Conservation (phyloP, 2,888 invertebrate genomes). For the Petrophora chlorosata region DNA sequence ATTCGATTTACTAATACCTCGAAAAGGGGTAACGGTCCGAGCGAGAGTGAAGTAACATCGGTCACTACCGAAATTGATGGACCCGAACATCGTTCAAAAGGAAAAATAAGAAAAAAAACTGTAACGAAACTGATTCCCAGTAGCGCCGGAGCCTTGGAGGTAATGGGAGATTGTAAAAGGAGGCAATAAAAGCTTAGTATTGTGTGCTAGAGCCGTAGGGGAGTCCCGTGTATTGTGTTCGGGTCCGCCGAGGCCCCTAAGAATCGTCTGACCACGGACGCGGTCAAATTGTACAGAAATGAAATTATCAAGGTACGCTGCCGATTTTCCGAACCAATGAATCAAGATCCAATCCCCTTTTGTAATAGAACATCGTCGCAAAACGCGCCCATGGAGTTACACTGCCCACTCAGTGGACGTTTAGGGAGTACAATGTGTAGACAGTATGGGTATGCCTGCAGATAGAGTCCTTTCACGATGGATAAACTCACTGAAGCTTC, state of each 20-base stretch:
- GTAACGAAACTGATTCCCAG: slow-evolving; percentile 81
- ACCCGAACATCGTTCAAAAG: slow-evolving; percentile 70
- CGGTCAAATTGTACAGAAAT: slow-evolving; percentile 85
- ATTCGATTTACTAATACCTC: slow-evolving; percentile 44
- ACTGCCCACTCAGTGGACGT: slow-evolving; percentile 77
- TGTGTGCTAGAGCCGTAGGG: slow-evolving; percentile 80
- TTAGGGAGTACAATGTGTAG: slow-evolving; percentile 43
- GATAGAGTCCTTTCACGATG: too few relatives aligned
- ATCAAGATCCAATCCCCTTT: slow-evolving; percentile 84
- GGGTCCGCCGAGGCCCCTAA: slow-evolving; percentile 76
- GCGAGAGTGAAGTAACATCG: slow-evolving; percentile 48
- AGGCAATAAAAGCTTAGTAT: slow-evolving; percentile 84
- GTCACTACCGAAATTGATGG: slow-evolving; percentile 63
- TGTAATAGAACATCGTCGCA: slow-evolving; percentile 84
- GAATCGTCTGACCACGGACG: slow-evolving; percentile 81
- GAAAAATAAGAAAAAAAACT: slow-evolving; percentile 72
- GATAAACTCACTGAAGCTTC: too few relatives aligned
- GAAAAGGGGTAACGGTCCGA: slow-evolving; percentile 42
- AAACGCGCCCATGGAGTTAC: slow-evolving; percentile 77
- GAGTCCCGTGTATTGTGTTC: slow-evolving; percentile 77
- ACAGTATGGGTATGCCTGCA: slow-evolving; percentile 10
- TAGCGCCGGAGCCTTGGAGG: slow-evolving; percentile 73
- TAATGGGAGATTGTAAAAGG: slow-evolving; percentile 83
- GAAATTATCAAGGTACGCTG: slow-evolving; percentile 84
- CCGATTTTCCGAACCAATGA: slow-evolving; percentile 84